Percentiles rank a stretch among this genome's conserved stretches.
These are phyloP conservation scores for Pachycephus smyrnensis DNA, from an alignment of 2,888 invertebrate genomes.

Conservation along the genomic window DNA sequence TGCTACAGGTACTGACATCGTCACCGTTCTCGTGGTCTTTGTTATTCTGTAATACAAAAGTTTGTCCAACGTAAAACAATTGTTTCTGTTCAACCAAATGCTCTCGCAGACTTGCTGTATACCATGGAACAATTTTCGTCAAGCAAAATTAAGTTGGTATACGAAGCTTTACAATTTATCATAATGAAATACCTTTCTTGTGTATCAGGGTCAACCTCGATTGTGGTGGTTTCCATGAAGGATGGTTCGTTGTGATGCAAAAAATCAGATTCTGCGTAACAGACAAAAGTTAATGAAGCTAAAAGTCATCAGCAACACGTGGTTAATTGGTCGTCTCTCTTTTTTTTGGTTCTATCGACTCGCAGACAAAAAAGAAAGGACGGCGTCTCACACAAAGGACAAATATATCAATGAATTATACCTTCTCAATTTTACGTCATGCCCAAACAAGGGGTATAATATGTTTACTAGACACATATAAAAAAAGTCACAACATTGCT, in stretches of 20 bases:
- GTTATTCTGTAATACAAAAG: constrained; percentile 65
- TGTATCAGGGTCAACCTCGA: constrained; percentile 69
- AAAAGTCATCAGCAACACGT: background rate
- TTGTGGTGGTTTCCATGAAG: constrained; percentile 69
- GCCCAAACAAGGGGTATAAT: constrained; percentile 61
- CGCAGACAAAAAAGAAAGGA: constrained; percentile 23
- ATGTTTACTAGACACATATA: constrained; percentile 60
- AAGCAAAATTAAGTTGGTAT: background rate
- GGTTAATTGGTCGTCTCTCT: background rate
- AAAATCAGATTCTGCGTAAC: constrained; percentile 71
- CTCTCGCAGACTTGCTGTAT: background rate
- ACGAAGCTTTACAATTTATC: background rate
- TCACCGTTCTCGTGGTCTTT: constrained; percentile 68
- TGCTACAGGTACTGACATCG: constrained; percentile 56
- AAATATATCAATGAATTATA: constrained; percentile 48
- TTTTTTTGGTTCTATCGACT: background rate
- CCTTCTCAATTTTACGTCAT: constrained; percentile 59
- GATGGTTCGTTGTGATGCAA: constrained; percentile 72
- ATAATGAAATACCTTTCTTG: constrained; percentile 67
- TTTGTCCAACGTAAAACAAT: background rate
- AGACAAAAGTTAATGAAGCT: constrained; percentile 43
- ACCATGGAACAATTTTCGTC: background rate
- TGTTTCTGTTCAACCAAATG: background rate
- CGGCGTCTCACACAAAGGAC: constrained; percentile 47
- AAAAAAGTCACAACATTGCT: constrained; percentile 61